Evolutionary conservation across 2,888 invertebrate genomes (phyloP), one percentile per base, ranked within the genome.

Genomic region (Beris morrisii): DNA sequence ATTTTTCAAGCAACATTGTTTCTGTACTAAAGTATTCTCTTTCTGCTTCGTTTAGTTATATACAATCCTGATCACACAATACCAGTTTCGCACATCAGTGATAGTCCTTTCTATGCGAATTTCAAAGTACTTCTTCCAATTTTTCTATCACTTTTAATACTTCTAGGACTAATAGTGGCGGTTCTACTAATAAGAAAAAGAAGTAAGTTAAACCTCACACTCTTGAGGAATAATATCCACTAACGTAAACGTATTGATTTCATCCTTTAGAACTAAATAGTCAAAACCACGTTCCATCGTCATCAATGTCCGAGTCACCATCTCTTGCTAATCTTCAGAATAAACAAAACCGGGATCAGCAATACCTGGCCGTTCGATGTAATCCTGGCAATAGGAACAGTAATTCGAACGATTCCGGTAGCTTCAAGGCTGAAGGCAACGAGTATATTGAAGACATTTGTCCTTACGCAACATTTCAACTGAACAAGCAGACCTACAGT

Each of bases 371-470:
- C 0, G 87, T 90, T 12, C 83, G 86, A 2, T 86, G 86, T 63
- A 86, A 86, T 72, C 86, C 87, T 0, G 81, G 84, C 11, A 78
- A 80, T 9, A 77, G 80, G 12, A 80, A 79, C 38, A 79, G 78
- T 55, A 81, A 81, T 65, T 81, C 81, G 44, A 80, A 80, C 57
- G 84, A 84, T 74, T 82, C 84, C 12, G 84, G 83, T 44, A 87
- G 87, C 70, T 84, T 82, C 73, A 84, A 84, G 72, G 80, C 81
- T 50, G 82, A 82, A 72, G 80, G 81, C 67, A 82, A 82, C 67
- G 94, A 94, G 79, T 94, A 94, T 82, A 92, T 93, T 76, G 94
- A 94, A 82, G 94, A 95, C 77, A 93, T 94, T 74, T 94, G 94
- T 78, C 94, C 94, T 0, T 94, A 95, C 82, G 94, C 94, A 65